Conservation (phyloP, 2,113 vertebrate genomes). For the Petrocephalus zakoni region DNA sequence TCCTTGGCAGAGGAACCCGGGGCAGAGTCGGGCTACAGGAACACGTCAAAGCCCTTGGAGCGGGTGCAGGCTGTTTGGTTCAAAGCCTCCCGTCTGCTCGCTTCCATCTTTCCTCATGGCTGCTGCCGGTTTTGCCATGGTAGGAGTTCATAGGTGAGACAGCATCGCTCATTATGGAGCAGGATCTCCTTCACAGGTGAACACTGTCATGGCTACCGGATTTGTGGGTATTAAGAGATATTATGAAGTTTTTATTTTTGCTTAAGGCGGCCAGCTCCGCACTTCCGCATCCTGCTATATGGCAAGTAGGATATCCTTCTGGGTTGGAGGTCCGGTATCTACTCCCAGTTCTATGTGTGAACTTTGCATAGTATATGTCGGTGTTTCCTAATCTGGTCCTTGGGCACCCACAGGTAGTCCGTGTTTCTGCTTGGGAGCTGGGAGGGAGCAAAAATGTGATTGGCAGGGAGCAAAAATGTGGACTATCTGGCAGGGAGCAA, state of each 20-base stretch:
- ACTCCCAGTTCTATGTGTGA: neutral
- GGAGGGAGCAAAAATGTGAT: no score
- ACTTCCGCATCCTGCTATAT: neutral
- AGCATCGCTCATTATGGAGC: neutral
- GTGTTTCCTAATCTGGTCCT: no score
- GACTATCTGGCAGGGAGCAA: no score
- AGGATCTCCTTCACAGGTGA: neutral
- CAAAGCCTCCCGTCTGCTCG: constrained; percentile 57
- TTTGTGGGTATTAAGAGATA: neutral
- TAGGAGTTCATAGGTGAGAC: neutral
- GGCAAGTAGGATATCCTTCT: neutral
- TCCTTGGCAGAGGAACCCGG: neutral
- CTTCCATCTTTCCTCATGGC: constrained; percentile 47
- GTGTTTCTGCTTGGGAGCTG: no score
- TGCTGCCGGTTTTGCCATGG: constrained; percentile 41
- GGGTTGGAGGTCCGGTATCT: neutral
- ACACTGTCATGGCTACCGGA: neutral
- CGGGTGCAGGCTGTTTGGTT: constrained; percentile 54
- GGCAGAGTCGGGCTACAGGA: neutral
- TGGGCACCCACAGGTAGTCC: no score
- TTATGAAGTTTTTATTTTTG: neutral
- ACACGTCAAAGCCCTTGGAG: constrained; percentile 36
- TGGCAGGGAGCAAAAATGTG: no score
- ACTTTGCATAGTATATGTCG: neutral
- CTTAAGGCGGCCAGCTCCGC: neutral